Evolutionary conservation across 2,797 vertebrate genomes (phyloP).

Genomic region (Trachurus trachurus): DNA sequence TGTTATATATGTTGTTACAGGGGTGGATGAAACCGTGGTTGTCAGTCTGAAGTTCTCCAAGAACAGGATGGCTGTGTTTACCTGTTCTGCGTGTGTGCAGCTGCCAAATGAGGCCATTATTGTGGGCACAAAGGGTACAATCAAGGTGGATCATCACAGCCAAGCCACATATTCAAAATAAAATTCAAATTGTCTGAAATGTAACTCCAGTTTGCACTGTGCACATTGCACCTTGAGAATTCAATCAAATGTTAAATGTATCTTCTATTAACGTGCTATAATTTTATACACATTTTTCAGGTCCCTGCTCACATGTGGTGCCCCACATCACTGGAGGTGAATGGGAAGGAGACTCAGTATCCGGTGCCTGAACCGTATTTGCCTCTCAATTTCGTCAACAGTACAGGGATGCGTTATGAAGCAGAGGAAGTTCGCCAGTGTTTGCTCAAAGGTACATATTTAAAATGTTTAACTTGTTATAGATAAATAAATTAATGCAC

Average conservation of each 20-base stretch:
- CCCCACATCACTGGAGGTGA: slow-evolving; percentile 84
- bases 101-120: slow-evolving; percentile 85
- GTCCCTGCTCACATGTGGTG: slow-evolving; percentile 88
- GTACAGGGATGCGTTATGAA: slow-evolving; percentile 89
- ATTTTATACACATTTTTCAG: slow-evolving; percentile 63
- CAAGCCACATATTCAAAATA: background rate
- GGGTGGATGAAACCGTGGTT: slow-evolving; percentile 87
- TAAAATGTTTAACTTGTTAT: background rate
- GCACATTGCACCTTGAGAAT: background rate
- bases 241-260: background rate
- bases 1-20: slow-evolving; percentile 65
- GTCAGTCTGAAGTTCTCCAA: slow-evolving; percentile 88
- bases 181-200: background rate
- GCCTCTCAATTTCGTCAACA: slow-evolving; percentile 85
- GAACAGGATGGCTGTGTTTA: slow-evolving; percentile 86
- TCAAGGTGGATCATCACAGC: slow-evolving; percentile 76
- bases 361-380: slow-evolving; percentile 81
- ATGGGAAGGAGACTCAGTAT: slow-evolving; percentile 81
- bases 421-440: slow-evolving; percentile 91
- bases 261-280: background rate
- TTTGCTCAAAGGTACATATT: slow-evolving; percentile 84
- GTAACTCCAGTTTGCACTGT: background rate
- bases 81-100: slow-evolving; percentile 71
- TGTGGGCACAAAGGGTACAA: slow-evolving; percentile 86
- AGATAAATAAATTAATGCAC: background rate